These are phyloP conservation scores for Tachystola acroxantha DNA, from an alignment of 2,888 invertebrate genomes.

Conservation along the genomic window DNA sequence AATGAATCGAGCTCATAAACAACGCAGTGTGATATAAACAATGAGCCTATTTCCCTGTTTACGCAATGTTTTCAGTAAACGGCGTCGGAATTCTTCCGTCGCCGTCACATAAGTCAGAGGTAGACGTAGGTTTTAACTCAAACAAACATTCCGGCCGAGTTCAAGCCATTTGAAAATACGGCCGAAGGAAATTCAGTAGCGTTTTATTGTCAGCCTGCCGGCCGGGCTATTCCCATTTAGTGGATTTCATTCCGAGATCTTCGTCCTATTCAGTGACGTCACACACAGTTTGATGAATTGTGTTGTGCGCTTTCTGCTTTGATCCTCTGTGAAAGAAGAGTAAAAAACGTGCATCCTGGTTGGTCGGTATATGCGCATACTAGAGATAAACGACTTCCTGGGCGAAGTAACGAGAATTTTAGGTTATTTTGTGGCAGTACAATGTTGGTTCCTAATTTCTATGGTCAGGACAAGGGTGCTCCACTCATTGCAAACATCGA, in stretches of 20 bases:
- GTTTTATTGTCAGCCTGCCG: constrained; percentile 48
- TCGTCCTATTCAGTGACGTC: too few relatives aligned
- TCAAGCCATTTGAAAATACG: constrained; percentile 46
- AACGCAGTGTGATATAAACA: constrained; percentile 5
- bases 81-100: constrained; percentile 13
- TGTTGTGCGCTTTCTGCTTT: too few relatives aligned
- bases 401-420: too few relatives aligned
- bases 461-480: too few relatives aligned
- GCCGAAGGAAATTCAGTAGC: constrained; percentile 39
- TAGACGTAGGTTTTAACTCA: constrained; percentile 40
- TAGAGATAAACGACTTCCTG: too few relatives aligned
- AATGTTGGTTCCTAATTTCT: too few relatives aligned
- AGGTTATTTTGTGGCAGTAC: too few relatives aligned
- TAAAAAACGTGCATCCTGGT: too few relatives aligned
- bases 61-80: constrained; percentile 15
- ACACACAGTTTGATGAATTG: too few relatives aligned
- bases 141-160: constrained; percentile 51
- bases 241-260: neutral
- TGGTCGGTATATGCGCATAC: too few relatives aligned
- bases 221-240: constrained; percentile 6
- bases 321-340: too few relatives aligned
- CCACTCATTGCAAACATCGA: too few relatives aligned
- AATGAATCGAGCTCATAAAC: constrained; percentile 10
- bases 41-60: constrained; percentile 14
- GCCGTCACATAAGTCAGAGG: constrained; percentile 33